phyloP scores from a whole-genome alignment of 1,140 invertebrate genomes.

The Hylaeus anthracinus region DNA sequence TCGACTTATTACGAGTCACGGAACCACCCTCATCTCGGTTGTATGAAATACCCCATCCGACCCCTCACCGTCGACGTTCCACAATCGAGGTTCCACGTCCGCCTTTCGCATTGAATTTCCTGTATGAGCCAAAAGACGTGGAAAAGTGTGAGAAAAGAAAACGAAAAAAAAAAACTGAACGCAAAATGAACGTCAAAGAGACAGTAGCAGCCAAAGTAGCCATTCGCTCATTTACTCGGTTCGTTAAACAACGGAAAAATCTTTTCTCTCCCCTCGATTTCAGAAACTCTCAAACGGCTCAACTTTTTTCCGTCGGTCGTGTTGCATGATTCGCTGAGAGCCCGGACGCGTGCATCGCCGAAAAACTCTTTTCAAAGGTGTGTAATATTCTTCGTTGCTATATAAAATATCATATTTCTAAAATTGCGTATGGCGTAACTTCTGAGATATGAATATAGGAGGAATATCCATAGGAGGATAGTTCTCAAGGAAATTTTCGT shows the following conservation, averaged over 20 bases:
- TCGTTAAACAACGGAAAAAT: background rate
- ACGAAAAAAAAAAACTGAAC: background rate
- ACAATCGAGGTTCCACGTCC: background rate
- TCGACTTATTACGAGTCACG: too few relatives aligned
- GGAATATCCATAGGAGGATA: too few relatives aligned
- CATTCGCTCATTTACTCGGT: background rate
- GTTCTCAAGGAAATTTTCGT: too few relatives aligned
- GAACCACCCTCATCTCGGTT: too few relatives aligned
- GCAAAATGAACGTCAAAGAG: background rate
- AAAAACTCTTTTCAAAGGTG: conserved; percentile 11
- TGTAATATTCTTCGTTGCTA: too few relatives aligned
- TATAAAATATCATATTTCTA: too few relatives aligned
- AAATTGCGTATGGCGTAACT: too few relatives aligned
- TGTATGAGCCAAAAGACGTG: background rate
- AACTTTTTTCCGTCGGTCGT: background rate
- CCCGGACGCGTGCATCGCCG: background rate
- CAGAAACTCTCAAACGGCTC: background rate
- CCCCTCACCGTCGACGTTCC: background rate
- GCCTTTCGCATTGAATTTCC: background rate
- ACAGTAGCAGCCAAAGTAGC: background rate
- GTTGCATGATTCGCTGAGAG: background rate
- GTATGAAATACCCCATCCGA: too few relatives aligned
- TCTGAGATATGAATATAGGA: too few relatives aligned
- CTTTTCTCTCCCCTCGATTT: background rate
- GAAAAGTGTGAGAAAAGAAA: background rate